Evolutionary conservation across 1,140 invertebrate genomes (phyloP).

Genomic region (Paramacrobiotus metropolitanus): DNA sequence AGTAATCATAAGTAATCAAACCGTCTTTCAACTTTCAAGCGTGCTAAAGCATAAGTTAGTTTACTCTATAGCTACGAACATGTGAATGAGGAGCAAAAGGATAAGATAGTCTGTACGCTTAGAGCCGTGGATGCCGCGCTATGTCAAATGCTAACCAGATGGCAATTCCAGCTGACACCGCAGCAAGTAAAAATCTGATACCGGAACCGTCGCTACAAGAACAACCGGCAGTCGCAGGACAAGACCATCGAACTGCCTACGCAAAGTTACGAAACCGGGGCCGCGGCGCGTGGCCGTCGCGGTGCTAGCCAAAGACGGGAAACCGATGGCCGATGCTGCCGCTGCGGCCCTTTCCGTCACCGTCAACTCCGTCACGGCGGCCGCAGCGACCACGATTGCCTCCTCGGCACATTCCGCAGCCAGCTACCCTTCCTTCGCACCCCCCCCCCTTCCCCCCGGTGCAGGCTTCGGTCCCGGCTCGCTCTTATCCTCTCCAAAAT

Average conservation of each 20-base stretch:
- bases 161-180: conserved; percentile 12
- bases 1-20: no score
- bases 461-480: background rate
- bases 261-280: background rate
- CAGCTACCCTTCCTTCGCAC: background rate
- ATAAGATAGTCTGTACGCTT: no score
- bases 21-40: no score
- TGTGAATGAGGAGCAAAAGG: no score
- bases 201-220: conserved; percentile 40
- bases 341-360: background rate
- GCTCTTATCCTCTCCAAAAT: background rate
- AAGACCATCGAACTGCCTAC: conserved; percentile 5
- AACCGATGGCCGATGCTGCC: conserved; percentile 28
- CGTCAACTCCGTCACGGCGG: background rate
- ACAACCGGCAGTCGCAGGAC: conserved; percentile 45
- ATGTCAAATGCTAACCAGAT: no score
- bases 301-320: conserved; percentile 69
- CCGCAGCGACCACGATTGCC: background rate
- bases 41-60: no score
- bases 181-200: conserved; percentile 33
- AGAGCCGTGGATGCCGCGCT: no score
- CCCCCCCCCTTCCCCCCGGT: no score
- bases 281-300: conserved; percentile 72
- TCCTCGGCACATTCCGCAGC: background rate
- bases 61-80: no score